These are phyloP conservation scores for Thereuonema tuberculata DNA, from an alignment of 1,140 invertebrate species.

Conservation along the genomic window DNA sequence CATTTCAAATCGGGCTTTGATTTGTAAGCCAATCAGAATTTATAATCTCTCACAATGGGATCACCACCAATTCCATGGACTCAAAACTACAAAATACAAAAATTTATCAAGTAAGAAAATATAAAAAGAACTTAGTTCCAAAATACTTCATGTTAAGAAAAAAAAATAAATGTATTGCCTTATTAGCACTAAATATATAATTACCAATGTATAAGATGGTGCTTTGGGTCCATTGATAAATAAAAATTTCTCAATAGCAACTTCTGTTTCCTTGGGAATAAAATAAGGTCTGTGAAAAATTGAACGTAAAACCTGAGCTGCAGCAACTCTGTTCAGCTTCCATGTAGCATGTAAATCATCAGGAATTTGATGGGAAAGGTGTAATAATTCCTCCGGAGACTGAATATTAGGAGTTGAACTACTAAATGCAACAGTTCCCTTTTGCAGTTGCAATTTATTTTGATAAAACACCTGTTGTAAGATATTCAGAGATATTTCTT, in stretches of 20 bases:
- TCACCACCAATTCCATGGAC: too few relatives aligned
- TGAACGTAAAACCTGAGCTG: slow-evolving; percentile 45
- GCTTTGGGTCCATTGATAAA: slow-evolving; percentile 49
- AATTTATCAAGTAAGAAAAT: too few relatives aligned
- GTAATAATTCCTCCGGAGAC: neutral
- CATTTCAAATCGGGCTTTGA: too few relatives aligned
- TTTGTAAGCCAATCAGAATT: too few relatives aligned
- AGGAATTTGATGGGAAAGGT: neutral
- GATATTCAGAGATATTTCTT: neutral
- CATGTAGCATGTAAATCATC: slow-evolving; percentile 21
- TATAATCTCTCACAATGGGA: too few relatives aligned
- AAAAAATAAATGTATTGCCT: too few relatives aligned
- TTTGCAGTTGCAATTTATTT: slow-evolving; percentile 9
- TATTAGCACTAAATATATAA: too few relatives aligned
- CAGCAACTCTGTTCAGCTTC: slow-evolving; percentile 54
- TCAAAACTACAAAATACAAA: too few relatives aligned
- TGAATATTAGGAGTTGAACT: too few relatives aligned
- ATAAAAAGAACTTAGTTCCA: too few relatives aligned
- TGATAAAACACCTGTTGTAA: slow-evolving; percentile 11
- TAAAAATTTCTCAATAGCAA: slow-evolving; percentile 53
- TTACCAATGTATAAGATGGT: slow-evolving; percentile 41
- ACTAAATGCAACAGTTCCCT: neutral
- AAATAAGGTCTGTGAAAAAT: slow-evolving; percentile 45
- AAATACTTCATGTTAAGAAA: too few relatives aligned
- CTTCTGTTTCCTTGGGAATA: slow-evolving; percentile 40